phyloP scores from a whole-genome alignment of 2,113 vertebrate genomes.

The Puffinus mauretanicus region DNA sequence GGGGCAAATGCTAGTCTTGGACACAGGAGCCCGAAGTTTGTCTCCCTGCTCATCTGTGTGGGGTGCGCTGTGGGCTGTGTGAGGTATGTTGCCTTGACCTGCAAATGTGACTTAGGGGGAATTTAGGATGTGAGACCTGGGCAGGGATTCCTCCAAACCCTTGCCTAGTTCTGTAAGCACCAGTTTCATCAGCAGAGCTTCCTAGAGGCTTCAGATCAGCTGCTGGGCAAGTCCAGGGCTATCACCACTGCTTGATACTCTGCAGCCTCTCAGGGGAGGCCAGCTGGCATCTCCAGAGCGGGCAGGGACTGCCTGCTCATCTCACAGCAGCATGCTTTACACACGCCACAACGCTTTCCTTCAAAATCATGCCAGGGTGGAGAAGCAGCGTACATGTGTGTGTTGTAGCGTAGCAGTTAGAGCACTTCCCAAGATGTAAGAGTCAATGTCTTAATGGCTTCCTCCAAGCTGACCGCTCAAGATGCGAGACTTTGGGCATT shows the following conservation, averaged over 20 bases:
- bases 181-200: not conserved
- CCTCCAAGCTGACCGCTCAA: not conserved
- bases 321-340: not conserved
- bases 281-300: not conserved
- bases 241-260: not conserved
- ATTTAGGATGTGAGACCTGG: not conserved
- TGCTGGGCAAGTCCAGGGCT: not conserved
- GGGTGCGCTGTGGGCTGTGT: not conserved
- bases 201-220: not conserved
- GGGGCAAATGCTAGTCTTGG: not conserved
- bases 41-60: not conserved
- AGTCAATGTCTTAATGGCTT: not conserved
- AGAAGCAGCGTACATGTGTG: fast-evolving
- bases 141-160: not conserved
- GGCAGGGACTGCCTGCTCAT: not conserved
- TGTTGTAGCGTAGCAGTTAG: fast-evolving
- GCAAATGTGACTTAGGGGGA: not conserved
- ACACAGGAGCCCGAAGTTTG: not conserved
- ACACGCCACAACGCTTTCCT: not conserved
- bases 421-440: not conserved
- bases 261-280: not conserved
- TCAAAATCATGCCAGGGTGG: not conserved
- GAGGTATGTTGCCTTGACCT: not conserved
- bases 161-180: not conserved
- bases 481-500: not conserved